phyloP scores from a whole-genome alignment of 2,113 vertebrate genomes.

The Nycticorax nycticorax region DNA sequence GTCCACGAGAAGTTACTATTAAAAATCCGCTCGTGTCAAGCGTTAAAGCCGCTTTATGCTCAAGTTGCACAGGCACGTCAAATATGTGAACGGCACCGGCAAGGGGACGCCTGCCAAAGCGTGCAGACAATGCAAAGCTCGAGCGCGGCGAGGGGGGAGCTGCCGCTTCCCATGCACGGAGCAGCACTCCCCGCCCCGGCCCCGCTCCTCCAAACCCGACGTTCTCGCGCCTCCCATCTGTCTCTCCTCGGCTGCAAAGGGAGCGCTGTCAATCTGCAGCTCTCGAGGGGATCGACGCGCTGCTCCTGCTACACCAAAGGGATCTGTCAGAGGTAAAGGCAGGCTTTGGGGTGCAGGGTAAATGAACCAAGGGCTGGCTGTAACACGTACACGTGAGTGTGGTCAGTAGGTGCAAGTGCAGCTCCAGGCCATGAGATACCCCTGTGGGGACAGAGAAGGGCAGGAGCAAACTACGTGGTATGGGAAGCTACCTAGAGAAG shows the following conservation, averaged over 20 bases:
- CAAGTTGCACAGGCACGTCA: not conserved
- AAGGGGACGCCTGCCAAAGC: not conserved
- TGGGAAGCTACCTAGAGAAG: not conserved
- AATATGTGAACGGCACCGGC: not conserved
- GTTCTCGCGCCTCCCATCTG: not conserved
- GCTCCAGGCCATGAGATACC: not conserved
- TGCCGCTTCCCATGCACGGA: not conserved
- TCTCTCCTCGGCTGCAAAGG: not conserved
- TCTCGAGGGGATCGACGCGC: not conserved
- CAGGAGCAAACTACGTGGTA: not conserved
- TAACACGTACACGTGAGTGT: rapidly evolving
- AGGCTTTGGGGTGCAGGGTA: rapidly evolving
- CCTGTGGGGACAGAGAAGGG: not conserved
- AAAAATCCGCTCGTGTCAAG: not conserved
- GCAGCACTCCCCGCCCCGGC: not conserved
- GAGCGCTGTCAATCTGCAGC: not conserved
- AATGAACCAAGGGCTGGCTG: not conserved
- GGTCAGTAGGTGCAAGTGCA: not conserved
- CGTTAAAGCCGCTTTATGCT: not conserved
- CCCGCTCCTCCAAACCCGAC: not conserved
- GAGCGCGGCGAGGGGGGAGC: not conserved
- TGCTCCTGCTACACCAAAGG: not conserved
- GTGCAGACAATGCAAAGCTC: not conserved
- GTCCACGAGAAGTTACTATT: not conserved
- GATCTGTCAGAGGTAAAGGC: not conserved